These are phyloP conservation scores for Nibea albiflora DNA, from an alignment of 2,113 vertebrate species.

Conservation along the genomic window DNA sequence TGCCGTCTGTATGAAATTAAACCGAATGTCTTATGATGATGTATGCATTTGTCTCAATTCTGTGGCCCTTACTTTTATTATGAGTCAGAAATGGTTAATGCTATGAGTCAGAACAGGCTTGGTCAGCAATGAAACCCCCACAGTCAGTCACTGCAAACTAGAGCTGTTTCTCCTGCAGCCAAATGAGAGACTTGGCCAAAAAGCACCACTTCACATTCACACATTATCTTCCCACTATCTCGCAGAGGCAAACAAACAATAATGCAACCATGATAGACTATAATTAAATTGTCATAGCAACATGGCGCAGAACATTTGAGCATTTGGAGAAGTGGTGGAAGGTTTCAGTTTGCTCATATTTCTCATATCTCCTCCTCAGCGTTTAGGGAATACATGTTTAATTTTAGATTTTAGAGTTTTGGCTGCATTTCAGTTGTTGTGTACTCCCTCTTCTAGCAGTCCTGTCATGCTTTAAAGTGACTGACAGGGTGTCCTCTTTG, in stretches of 20 bases:
- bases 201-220: conserved; percentile 68
- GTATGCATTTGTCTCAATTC: conserved; percentile 12
- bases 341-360: conserved; percentile 54
- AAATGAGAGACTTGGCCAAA: conserved; percentile 53
- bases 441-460: conserved; percentile 1
- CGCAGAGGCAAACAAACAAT: conserved; percentile 59
- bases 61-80: not conserved
- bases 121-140: conserved; percentile 62
- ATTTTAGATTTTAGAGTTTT: conserved; percentile 48
- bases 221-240: conserved; percentile 67
- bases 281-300: conserved; percentile 79
- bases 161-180: conserved; percentile 49
- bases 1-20: conserved; percentile 16
- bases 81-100: conserved; percentile 49
- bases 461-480: conserved; percentile 15
- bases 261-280: conserved; percentile 48
- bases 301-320: conserved; percentile 43
- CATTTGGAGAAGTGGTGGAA: conserved; percentile 57
- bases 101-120: conserved; percentile 60
- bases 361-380: conserved; percentile 52
- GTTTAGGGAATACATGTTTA: conserved; percentile 40
- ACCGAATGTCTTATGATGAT: no score
- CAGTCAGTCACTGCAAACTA: conserved; percentile 56
- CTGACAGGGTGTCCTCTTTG: conserved; percentile 40
- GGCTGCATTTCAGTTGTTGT: conserved; percentile 24